Conservation (phyloP, 1,140 invertebrate species). For the Bombus cullumanus region DNA sequence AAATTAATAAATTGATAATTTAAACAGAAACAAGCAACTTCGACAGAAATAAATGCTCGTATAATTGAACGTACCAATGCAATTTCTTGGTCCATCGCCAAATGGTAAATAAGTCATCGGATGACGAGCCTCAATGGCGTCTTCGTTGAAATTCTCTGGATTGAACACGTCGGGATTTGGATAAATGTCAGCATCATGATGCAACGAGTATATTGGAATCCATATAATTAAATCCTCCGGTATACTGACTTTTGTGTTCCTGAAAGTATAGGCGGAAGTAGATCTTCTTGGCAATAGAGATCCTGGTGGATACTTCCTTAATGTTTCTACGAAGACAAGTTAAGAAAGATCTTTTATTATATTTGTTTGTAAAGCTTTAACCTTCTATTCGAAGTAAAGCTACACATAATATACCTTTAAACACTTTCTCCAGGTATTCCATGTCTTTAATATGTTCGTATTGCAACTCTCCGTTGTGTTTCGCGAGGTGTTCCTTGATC, state of each 20-base stretch:
- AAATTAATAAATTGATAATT: neutral
- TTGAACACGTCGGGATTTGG: slow-evolving; percentile 83
- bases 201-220: slow-evolving; percentile 83
- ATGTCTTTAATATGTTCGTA: slow-evolving; percentile 68
- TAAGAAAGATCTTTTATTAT: neutral
- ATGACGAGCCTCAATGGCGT: slow-evolving; percentile 80
- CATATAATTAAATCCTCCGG: slow-evolving; percentile 77
- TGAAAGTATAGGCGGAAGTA: slow-evolving; percentile 81
- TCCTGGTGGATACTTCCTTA: slow-evolving; percentile 85
- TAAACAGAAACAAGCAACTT: neutral
- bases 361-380: too few species aligned
- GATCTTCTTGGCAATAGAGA: slow-evolving; percentile 80
- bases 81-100: too few species aligned
- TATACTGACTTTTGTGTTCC: slow-evolving; percentile 78
- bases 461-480: slow-evolving; percentile 55
- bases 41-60: neutral
- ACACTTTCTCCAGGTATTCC: slow-evolving; percentile 71
- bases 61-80: too few species aligned
- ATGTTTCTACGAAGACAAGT: slow-evolving; percentile 82
- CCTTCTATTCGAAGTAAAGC: too few species aligned
- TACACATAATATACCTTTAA: slow-evolving; percentile 59
- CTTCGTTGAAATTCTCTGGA: slow-evolving; percentile 85
- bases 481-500: slow-evolving; percentile 71
- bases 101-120: slow-evolving; percentile 73
- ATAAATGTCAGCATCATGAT: slow-evolving; percentile 73